Conservation (phyloP, 2,797 vertebrate species). For the Lepilemur ruficaudatus region DNA sequence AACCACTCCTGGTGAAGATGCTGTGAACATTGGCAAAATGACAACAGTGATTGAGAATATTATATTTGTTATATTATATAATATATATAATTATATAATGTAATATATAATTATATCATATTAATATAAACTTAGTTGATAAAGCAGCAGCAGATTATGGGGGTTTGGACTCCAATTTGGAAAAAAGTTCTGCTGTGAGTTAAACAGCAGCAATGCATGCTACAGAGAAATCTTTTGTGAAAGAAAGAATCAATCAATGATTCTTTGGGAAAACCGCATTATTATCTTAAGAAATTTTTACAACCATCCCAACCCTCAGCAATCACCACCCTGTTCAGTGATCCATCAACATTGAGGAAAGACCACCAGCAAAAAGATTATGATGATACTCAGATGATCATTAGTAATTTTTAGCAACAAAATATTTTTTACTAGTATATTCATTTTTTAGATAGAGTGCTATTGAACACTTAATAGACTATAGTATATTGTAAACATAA, state of each 20-base stretch:
- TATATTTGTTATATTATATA: not conserved
- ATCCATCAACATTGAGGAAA: not conserved
- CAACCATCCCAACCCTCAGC: not conserved
- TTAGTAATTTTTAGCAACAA: not conserved
- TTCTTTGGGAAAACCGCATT: not conserved
- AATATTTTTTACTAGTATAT: not conserved
- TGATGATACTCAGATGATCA: not conserved
- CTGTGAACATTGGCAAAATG: not conserved
- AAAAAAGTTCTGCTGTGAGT: not conserved
- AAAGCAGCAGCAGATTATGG: not conserved
- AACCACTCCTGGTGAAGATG: not conserved
- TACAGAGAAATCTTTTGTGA: not conserved
- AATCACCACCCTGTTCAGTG: not conserved
- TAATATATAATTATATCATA: not conserved
- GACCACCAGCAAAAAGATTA: not conserved
- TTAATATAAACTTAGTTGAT: not conserved
- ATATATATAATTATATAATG: not conserved
- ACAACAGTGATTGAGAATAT: not conserved
- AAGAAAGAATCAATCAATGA: not conserved
- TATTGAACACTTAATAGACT: not conserved
- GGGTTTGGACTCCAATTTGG: not conserved
- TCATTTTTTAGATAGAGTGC: not conserved
- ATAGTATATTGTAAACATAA: not conserved
- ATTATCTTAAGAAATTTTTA: not conserved
- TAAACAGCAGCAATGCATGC: not conserved